phyloP scores from a whole-genome alignment of 37 sponge, comb jelly and placozoan genomes.

The Haliclona indistincta region DNA sequence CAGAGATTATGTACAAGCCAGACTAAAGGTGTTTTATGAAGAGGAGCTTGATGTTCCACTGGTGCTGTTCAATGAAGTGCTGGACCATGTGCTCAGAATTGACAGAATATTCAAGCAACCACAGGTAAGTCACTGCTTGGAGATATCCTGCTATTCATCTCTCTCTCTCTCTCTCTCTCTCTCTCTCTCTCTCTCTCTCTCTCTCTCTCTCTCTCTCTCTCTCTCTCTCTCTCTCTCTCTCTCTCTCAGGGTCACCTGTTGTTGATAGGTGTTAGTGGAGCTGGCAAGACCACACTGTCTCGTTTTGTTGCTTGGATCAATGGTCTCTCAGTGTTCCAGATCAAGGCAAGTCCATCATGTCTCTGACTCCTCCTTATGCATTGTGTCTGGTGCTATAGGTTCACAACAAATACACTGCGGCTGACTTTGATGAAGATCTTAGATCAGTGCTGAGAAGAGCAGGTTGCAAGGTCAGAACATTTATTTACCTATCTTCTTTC shows the following conservation, averaged over 20 bases:
- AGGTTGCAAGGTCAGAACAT: constrained; percentile 64
- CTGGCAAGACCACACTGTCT: constrained; percentile 97
- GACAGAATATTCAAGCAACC: constrained; percentile 97
- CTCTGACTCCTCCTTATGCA: neutral
- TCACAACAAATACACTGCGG: constrained; percentile 89
- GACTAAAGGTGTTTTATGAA: constrained; percentile 97
- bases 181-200: constrained; percentile 3
- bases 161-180: neutral
- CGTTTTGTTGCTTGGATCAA: constrained; percentile 99
- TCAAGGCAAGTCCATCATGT: constrained; percentile 63
- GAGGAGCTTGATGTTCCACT: constrained; percentile 97
- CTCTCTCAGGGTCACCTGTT: constrained; percentile 85
- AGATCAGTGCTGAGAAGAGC: constrained; percentile 85
- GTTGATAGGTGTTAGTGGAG: constrained; percentile 96
- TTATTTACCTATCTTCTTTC: neutral
- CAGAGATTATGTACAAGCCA: constrained; percentile 92
- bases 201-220: constrained; percentile 35
- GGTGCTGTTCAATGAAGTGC: constrained; percentile 95
- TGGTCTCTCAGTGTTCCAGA: constrained; percentile 90
- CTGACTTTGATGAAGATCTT: constrained; percentile 97
- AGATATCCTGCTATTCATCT: too few relatives aligned
- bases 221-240: constrained; percentile 34
- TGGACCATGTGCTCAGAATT: constrained; percentile 96
- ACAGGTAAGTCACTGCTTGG: constrained; percentile 67
- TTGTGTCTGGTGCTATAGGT: constrained; percentile 28